phyloP scores from a whole-genome alignment of 2,888 invertebrate species.

The Andrena minutula region DNA sequence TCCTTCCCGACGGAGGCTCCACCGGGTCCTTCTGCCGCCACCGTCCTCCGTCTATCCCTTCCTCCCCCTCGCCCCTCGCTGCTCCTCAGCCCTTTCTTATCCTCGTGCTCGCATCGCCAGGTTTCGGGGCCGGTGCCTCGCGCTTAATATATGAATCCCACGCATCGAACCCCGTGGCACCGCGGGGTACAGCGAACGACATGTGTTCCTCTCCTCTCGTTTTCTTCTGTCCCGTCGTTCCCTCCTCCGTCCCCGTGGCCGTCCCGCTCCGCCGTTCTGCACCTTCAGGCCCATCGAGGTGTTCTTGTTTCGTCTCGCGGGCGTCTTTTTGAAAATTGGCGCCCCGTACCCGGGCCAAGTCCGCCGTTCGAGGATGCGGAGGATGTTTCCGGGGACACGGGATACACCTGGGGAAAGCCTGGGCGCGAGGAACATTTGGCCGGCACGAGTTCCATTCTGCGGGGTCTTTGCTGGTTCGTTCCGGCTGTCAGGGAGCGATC shows the following conservation, averaged over 20 bases:
- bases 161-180: conserved; percentile 82
- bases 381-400: neutral
- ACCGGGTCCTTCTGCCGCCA: conserved; percentile 67
- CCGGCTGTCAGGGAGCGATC: conserved; percentile 54
- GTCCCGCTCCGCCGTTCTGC: neutral
- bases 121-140: conserved; percentile 74
- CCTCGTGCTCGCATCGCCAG: conserved; percentile 61
- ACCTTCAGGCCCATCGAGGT: neutral
- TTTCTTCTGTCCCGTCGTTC: conserved; percentile 65
- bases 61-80: conserved; percentile 2
- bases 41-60: conserved; percentile 25
- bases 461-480: conserved; percentile 39
- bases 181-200: conserved; percentile 83
- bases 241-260: conserved; percentile 16
- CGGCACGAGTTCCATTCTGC: conserved; percentile 53
- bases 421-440: conserved; percentile 61
- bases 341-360: neutral
- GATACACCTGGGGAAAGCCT: conserved; percentile 38
- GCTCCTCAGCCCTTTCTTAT: conserved; percentile 44
- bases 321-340: conserved; percentile 23
- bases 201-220: conserved; percentile 81
- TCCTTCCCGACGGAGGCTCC: conserved; percentile 69
- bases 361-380: neutral
- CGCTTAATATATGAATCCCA: conserved; percentile 84
- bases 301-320: conserved; percentile 4